Evolutionary conservation across 2,797 vertebrate species (phyloP), one percentile per base, ranked within the genome.

Genomic region (Chromobotia macracanthus): DNA sequence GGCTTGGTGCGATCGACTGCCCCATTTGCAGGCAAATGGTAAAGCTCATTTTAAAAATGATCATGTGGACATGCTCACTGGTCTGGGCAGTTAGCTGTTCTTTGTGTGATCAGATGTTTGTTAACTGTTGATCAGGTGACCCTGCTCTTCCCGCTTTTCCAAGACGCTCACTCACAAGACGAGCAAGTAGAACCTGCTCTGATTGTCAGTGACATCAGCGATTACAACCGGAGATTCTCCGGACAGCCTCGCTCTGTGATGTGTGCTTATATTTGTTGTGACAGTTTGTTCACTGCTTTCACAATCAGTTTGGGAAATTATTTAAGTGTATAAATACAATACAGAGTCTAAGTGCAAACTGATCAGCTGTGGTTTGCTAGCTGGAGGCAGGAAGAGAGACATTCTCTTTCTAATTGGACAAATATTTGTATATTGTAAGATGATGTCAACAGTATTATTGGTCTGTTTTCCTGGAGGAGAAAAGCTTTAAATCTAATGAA

Each of bases 21-120:
- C 97, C 97, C 11, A 98, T 98, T 90, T 99, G 97, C 90, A 95
- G 97, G 89, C 97, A 99, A 94, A 96, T 94, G 91, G 97, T 98
- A 93, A 95, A 92, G 79, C 10, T n/a, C 15, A 18, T 9, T 16
- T 55, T 75, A 19, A 48, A 15, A 35, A 6, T 38, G 35, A 7
- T 3, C 2, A 10, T n/a, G 25, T 9, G 35, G 46, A 6, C 44
- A 48, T 19, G 31, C n/a, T 53, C 6, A 15, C 21, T n/a, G 23
- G n/a, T 25, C 18, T 60, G 8, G 38, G 12, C 48, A 3, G 41
- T 48, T 18, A 35, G 4, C 10, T 11, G 3, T 23, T 61, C 10
- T 41, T 25, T 65, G 13, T 16, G 19, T 31, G 8, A 53, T 28
- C 46, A 50, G 12, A 15, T 35, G 16, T 46, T 19, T 10, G 44